phyloP scores from a whole-genome alignment of 2,888 invertebrate genomes.

The Lydus trimaculatus region DNA sequence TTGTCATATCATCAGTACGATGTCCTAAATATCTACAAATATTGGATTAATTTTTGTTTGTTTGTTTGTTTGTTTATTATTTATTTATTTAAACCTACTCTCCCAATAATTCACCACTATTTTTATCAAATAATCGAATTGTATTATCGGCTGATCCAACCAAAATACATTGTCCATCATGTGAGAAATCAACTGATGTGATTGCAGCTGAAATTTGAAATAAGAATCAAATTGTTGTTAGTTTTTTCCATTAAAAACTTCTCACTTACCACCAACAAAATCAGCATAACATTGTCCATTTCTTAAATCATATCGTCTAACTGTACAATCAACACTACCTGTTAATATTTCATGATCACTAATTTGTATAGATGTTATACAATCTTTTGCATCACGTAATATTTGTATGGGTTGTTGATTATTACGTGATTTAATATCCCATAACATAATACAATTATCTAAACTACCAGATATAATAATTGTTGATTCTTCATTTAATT shows the following conservation, averaged over 20 bases:
- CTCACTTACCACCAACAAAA: conserved; percentile 78
- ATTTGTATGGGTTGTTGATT: conserved; percentile 77
- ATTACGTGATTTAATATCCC: conserved; percentile 79
- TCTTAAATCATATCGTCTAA: conserved; percentile 90
- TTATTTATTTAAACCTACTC: conserved; percentile 62
- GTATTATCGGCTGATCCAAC: conserved; percentile 84
- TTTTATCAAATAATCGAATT: conserved; percentile 88
- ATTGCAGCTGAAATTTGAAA: conserved; percentile 68
- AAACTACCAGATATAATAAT: conserved; percentile 91
- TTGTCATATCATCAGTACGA: conserved; percentile 78
- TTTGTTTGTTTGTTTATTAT: background rate
- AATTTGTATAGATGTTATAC: conserved; percentile 79
- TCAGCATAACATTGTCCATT: conserved; percentile 84
- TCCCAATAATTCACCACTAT: conserved; percentile 76
- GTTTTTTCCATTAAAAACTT: too few species aligned
- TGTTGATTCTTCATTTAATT: conserved; percentile 95
- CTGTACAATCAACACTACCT: conserved; percentile 87
- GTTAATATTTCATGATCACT: conserved; percentile 91
- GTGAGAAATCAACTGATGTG: conserved; percentile 83
- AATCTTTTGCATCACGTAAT: conserved; percentile 93
- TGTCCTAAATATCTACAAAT: conserved; percentile 83
- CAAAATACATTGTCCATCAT: conserved; percentile 92
- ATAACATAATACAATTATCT: conserved; percentile 91
- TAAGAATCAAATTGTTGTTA: conserved; percentile 1
- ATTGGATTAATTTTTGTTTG: conserved; percentile 27